Evolutionary conservation across 1,140 invertebrate genomes (phyloP).

Genomic region (Anastatus disparis): DNA sequence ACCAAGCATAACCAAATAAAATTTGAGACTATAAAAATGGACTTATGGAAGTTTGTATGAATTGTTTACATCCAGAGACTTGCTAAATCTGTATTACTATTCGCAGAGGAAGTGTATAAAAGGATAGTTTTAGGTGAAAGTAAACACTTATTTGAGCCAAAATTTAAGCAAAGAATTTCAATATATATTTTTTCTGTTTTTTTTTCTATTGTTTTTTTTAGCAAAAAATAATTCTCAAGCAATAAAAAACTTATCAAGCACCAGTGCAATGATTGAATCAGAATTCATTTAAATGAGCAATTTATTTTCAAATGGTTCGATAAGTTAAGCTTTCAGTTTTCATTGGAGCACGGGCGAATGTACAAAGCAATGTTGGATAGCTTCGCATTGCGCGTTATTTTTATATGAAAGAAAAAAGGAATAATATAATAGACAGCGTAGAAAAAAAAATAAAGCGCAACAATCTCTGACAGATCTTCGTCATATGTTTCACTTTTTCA

Average conservation of each 20-base stretch:
- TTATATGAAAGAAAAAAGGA: conserved; percentile 57
- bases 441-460: conserved; percentile 45
- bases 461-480: conserved; percentile 46
- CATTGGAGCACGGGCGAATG: conserved; percentile 68
- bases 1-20: too few species aligned
- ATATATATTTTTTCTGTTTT: conserved; percentile 10
- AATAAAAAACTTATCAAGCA: conserved; percentile 23
- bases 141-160: conserved; percentile 28
- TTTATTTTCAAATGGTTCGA: conserved; percentile 43
- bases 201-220: conserved; percentile 9
- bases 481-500: conserved; percentile 19
- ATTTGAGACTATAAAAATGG: too few species aligned
- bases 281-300: conserved; percentile 19
- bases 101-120: conserved; percentile 8
- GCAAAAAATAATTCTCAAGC: conserved; percentile 1
- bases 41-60: too few species aligned
- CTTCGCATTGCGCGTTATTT: conserved; percentile 66
- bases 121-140: conserved; percentile 29
- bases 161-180: conserved; percentile 5
- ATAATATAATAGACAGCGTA: conserved; percentile 20
- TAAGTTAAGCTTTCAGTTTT: conserved; percentile 59
- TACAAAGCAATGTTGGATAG: conserved; percentile 67
- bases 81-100: neutral
- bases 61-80: neutral
- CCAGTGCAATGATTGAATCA: conserved; percentile 29